Conservation (phyloP, 35 echinoderm and acorn worm species). For the Lytechinus pictus region DNA sequence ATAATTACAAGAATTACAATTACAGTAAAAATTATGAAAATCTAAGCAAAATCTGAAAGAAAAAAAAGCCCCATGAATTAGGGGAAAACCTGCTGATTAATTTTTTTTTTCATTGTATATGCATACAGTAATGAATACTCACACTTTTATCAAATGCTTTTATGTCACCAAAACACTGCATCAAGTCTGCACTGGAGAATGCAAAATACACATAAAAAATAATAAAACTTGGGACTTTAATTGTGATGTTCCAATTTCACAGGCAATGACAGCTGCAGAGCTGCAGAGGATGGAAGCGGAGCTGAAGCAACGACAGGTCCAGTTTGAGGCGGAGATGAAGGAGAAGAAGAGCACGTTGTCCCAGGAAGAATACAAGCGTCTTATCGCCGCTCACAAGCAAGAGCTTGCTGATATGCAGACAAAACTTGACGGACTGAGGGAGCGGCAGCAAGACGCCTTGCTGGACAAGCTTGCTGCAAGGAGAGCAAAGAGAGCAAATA, state of each 20-base stretch:
- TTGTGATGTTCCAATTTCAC: neutral
- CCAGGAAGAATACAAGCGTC: slow-evolving; percentile 85
- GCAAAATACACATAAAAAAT: too few relatives aligned
- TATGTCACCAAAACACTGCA: too few relatives aligned
- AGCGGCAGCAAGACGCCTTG: slow-evolving; percentile 72
- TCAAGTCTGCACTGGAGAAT: too few relatives aligned
- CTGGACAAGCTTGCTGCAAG: slow-evolving; percentile 89
- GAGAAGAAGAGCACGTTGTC: slow-evolving; percentile 70
- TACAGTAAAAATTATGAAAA: too few relatives aligned
- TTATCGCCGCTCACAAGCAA: slow-evolving; percentile 73
- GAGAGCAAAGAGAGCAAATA: slow-evolving; percentile 33
- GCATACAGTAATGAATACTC: too few relatives aligned
- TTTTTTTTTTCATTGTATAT: too few relatives aligned
- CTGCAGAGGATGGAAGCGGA: slow-evolving; percentile 82
- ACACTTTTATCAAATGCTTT: too few relatives aligned
- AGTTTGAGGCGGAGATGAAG: slow-evolving; percentile 76
- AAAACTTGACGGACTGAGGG: slow-evolving; percentile 62
- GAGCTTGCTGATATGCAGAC: slow-evolving; percentile 74
- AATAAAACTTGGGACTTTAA: too few relatives aligned
- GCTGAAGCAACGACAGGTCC: slow-evolving; percentile 64
- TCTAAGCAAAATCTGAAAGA: too few relatives aligned
- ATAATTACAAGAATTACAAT: too few relatives aligned
- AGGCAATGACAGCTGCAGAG: slow-evolving; percentile 65
- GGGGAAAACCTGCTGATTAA: too few relatives aligned
- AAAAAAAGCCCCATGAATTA: too few relatives aligned